A percentile compares a stretch with the other conserved stretches of the same genome.
Evolutionary conservation across 1,140 invertebrate species (phyloP).

Genomic region (Pectinophora gossypiella): DNA sequence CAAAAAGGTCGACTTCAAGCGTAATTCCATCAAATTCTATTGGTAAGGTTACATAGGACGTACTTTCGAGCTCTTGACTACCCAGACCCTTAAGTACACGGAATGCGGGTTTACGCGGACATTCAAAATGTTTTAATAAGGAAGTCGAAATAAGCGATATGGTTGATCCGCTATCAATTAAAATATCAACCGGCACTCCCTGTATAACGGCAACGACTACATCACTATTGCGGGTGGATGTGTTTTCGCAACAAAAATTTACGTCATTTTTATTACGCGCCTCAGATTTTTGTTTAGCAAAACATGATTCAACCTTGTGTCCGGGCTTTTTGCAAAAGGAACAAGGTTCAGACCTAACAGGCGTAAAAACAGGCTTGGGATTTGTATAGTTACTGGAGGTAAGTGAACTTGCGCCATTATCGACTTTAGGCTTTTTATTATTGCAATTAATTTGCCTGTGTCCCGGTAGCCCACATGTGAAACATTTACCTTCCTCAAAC

Average conservation of each 20-base stretch:
- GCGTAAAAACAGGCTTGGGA: background rate
- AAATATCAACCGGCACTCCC: slow-evolving; percentile 2
- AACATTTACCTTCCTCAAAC: slow-evolving; percentile 6
- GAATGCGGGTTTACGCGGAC: slow-evolving; percentile 5
- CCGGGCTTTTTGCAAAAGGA: slow-evolving; percentile 10
- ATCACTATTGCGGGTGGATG: background rate
- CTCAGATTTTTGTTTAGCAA: slow-evolving; percentile 10
- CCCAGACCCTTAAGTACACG: slow-evolving; percentile 3
- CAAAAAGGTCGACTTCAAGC: background rate
- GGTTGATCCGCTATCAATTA: slow-evolving; percentile 7
- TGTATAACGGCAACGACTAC: background rate
- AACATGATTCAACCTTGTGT: slow-evolving; percentile 8
- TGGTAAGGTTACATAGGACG: background rate
- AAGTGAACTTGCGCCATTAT: background rate
- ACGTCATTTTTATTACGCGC: slow-evolving; percentile 7
- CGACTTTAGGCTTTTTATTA: background rate
- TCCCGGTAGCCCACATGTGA: background rate
- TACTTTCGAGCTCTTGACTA: background rate
- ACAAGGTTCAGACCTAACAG: slow-evolving; percentile 2
- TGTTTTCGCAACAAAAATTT: slow-evolving; percentile 11
- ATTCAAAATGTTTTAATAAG: background rate
- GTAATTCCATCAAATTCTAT: background rate
- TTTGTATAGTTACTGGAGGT: background rate
- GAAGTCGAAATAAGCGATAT: slow-evolving; percentile 3
- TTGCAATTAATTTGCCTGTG: background rate